These are phyloP conservation scores for Ochropleura leucogaster DNA, from an alignment of 2,888 invertebrate genomes.

Conservation along the genomic window DNA sequence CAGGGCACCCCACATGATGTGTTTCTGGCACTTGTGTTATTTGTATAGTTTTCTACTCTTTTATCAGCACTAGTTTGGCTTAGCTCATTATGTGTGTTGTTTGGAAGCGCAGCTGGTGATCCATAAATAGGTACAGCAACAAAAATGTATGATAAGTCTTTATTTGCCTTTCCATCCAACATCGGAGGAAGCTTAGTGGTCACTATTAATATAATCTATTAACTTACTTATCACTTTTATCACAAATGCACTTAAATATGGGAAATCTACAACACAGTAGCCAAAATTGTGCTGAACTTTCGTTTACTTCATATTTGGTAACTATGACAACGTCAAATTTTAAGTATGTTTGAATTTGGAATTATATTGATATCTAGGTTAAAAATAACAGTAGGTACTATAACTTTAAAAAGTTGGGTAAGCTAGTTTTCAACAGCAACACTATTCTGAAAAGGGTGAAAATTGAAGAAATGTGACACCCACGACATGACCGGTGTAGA, in stretches of 20 bases:
- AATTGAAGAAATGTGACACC: neutral
- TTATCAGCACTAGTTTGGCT: neutral
- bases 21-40: neutral
- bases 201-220: neutral
- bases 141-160: neutral
- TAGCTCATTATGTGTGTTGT: neutral
- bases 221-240: conserved; percentile 26
- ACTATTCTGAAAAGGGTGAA: neutral
- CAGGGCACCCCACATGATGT: too few species aligned
- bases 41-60: neutral
- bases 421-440: too few species aligned
- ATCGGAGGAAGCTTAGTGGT: neutral
- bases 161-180: neutral
- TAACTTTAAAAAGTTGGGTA: neutral
- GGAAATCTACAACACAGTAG: neutral
- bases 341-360: conserved; percentile 38
- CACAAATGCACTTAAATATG: conserved; percentile 4
- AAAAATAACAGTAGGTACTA: neutral
- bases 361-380: neutral
- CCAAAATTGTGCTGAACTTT: conserved; percentile 24
- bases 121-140: neutral
- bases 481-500: neutral
- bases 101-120: neutral
- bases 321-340: conserved; percentile 33
- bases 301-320: conserved; percentile 1